Conservation (phyloP, 2,888 invertebrate species). For the Harpalus rufipes region DNA sequence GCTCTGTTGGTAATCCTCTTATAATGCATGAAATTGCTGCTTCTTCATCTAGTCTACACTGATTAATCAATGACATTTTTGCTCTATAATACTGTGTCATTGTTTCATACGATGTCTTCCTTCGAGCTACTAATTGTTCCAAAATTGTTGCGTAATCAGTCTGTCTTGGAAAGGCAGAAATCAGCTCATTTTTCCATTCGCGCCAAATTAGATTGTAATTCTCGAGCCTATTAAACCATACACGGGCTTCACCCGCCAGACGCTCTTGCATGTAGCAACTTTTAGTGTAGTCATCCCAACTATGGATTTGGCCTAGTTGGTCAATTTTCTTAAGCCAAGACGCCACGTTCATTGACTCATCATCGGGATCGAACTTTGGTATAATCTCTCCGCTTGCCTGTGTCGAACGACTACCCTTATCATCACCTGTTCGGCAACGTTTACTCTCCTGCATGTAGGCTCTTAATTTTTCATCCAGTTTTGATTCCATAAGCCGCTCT, state of each 20-base stretch:
- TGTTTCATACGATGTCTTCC: too few relatives aligned
- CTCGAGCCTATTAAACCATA: too few relatives aligned
- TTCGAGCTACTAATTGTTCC: too few relatives aligned
- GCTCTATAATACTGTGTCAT: conserved; percentile 70
- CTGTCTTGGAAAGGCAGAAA: too few relatives aligned
- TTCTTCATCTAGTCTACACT: conserved; percentile 5
- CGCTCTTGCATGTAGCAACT: conserved; percentile 61
- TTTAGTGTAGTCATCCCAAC: conserved; percentile 68
- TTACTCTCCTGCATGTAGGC: conserved; percentile 5
- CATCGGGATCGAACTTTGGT: conserved; percentile 60
- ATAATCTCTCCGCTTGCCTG: conserved; percentile 7
- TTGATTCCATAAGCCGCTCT: conserved; percentile 16
- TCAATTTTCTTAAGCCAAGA: conserved; percentile 71
- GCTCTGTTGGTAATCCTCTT: conserved; percentile 62
- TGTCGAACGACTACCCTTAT: neutral
- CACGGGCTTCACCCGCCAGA: conserved; percentile 70
- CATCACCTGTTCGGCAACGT: too few relatives aligned
- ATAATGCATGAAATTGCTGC: conserved; percentile 59
- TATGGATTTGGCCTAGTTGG: conserved; percentile 71
- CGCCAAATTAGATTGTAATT: too few relatives aligned
- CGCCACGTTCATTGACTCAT: too few relatives aligned
- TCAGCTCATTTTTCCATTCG: too few relatives aligned
- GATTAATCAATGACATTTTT: conserved; percentile 68
- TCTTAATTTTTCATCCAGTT: conserved; percentile 10
- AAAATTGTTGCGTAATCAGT: too few relatives aligned